These are phyloP conservation scores for Plecturocebus donacophilus DNA, from an alignment of 2,113 vertebrate genomes.

Conservation along the genomic window DNA sequence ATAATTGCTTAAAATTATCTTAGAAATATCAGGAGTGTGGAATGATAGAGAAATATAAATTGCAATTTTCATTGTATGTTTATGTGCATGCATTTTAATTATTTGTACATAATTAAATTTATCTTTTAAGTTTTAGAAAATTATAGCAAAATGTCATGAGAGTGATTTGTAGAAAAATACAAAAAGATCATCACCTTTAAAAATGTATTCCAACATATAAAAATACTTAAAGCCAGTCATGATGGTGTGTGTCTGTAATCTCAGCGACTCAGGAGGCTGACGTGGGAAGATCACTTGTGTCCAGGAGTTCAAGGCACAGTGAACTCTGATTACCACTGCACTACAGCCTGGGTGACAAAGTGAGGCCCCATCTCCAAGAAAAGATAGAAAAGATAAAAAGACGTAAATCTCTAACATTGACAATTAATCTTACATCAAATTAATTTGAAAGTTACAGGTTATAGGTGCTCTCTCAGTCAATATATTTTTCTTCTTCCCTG, in stretches of 20 bases:
- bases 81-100: neutral
- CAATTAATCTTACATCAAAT: neutral
- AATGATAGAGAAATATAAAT: neutral
- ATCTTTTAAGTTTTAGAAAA: neutral
- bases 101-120: neutral
- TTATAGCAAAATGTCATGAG: neutral
- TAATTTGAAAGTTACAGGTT: neutral
- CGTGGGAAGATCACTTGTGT: too few species aligned
- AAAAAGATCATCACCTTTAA: neutral
- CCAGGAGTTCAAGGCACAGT: too few species aligned
- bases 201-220: neutral
- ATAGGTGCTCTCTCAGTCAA: neutral
- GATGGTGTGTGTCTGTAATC: too few species aligned
- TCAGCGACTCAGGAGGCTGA: too few species aligned
- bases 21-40: neutral
- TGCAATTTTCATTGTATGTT: accelerated
- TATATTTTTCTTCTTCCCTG: neutral
- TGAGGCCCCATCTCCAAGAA: too few species aligned
- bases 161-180: neutral
- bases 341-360: too few species aligned
- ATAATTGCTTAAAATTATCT: neutral
- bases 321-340: too few species aligned
- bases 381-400: neutral
- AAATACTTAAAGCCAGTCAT: neutral
- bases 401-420: neutral